Evolutionary conservation across 2,797 vertebrate genomes (phyloP).

Genomic region (Todus mexicanus): DNA sequence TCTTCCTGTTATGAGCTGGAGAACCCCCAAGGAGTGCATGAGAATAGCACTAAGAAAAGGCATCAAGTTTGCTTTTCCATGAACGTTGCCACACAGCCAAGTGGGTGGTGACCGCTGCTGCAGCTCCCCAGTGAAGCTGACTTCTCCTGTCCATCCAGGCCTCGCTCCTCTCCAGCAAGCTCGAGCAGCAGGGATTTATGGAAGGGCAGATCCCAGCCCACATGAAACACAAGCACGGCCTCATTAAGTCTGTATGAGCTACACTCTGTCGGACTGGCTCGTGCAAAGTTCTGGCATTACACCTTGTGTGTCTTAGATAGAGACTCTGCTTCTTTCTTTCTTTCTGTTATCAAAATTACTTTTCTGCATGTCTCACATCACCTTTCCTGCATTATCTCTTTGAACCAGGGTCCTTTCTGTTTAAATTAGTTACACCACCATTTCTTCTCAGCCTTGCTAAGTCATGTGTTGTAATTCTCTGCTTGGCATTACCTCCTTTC

Average conservation of each 20-base stretch:
- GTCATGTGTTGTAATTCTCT: not conserved
- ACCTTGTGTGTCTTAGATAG: not conserved
- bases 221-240: accelerated
- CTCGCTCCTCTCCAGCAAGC: accelerated
- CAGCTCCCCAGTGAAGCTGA: not conserved
- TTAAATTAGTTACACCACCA: not conserved
- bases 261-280: no score
- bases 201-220: not conserved
- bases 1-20: not conserved
- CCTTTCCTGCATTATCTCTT: not conserved
- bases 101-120: accelerated
- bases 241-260: accelerated
- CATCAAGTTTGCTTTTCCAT: not conserved
- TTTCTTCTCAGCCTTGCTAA: not conserved
- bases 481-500: not conserved
- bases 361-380: not conserved
- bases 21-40: accelerated
- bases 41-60: accelerated
- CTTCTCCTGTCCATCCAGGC: accelerated
- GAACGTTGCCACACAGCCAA: not conserved
- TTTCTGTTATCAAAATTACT: not conserved
- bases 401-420: not conserved
- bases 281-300: not conserved
- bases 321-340: not conserved
- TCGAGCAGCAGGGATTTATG: accelerated